A percentile compares a stretch with the other conserved stretches of the same genome.
phyloP scores from a whole-genome alignment of 2,888 invertebrate species.

The Philereme vetulata region DNA sequence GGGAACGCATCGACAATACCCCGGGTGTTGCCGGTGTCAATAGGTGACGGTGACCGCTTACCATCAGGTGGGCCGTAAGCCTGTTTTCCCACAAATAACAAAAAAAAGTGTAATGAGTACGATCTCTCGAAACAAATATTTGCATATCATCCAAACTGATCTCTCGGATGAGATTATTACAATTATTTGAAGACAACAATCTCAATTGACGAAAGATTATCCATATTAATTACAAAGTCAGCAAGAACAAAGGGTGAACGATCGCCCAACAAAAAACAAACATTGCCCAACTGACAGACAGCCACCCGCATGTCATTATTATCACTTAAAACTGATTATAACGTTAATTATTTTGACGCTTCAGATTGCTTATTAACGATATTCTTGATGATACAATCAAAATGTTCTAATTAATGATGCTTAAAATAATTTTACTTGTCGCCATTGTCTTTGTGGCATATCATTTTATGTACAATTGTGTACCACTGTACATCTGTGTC shows the following conservation, averaged over 20 bases:
- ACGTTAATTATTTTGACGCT: conserved; percentile 74
- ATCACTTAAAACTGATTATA: conserved; percentile 77
- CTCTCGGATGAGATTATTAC: too few relatives aligned
- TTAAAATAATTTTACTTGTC: not conserved
- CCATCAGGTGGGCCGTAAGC: too few relatives aligned
- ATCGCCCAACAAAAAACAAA: conserved; percentile 62
- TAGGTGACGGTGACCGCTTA: too few relatives aligned
- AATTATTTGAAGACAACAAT: too few relatives aligned
- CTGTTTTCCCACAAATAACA: too few relatives aligned
- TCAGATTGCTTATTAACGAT: conserved; percentile 75
- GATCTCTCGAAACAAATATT: too few relatives aligned
- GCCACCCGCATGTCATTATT: conserved; percentile 62
- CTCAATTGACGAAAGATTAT: not conserved
- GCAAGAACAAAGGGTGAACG: conserved; percentile 65
- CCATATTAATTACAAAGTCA: conserved; percentile 33
- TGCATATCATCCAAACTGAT: too few relatives aligned
- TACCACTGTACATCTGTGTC: too few relatives aligned
- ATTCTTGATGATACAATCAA: conserved; percentile 65
- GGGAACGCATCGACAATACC: too few relatives aligned
- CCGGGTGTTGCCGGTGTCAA: too few relatives aligned
- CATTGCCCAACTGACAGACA: conserved; percentile 47
- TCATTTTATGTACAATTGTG: not conserved
- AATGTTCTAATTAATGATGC: conserved; percentile 39
- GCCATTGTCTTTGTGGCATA: conserved; percentile 46
- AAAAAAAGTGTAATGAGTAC: too few relatives aligned